Evolutionary conservation across 2,888 invertebrate species (phyloP).

Genomic region (Megamerina dolium): DNA sequence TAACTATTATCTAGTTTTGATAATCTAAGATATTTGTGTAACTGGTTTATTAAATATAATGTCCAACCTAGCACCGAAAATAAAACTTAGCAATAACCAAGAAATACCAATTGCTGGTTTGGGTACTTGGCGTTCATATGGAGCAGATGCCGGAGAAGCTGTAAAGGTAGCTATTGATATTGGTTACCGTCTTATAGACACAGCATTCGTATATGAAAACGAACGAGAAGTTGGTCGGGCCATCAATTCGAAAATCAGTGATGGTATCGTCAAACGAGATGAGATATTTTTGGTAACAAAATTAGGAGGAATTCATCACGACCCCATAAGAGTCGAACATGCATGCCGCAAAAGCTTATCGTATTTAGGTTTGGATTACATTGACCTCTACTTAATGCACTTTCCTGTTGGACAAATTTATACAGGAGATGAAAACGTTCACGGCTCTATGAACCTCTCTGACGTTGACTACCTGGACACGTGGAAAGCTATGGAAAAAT

Average conservation of each 20-base stretch:
- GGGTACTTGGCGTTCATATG: conserved; percentile 55
- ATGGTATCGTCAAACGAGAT: conserved; percentile 46
- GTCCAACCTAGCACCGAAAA: conserved; percentile 46
- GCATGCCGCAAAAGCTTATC: conserved; percentile 59
- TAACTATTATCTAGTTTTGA: too few species aligned
- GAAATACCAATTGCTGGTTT: conserved; percentile 64
- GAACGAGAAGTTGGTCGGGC: conserved; percentile 49
- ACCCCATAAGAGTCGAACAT: conserved; percentile 59
- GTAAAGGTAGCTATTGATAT: conserved; percentile 50
- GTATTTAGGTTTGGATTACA: conserved; percentile 62
- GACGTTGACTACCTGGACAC: conserved; percentile 45
- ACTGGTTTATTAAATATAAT: too few species aligned
- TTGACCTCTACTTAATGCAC: conserved; percentile 77
- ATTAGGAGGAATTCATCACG: conserved; percentile 54
- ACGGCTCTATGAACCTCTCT: conserved; percentile 36
- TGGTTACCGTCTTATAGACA: conserved; percentile 54
- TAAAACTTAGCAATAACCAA: conserved; percentile 58
- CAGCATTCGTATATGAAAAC: conserved; percentile 51
- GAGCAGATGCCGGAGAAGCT: conserved; percentile 37
- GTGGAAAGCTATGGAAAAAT: conserved; percentile 44
- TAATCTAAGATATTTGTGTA: too few species aligned
- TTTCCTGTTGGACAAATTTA: conserved; percentile 67
- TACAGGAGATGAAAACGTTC: conserved; percentile 49
- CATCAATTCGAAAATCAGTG: conserved; percentile 46
- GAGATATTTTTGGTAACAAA: conserved; percentile 47